These are phyloP conservation scores for Hydropsyche tenuis DNA, from an alignment of 1,140 invertebrate genomes.

Conservation along the genomic window DNA sequence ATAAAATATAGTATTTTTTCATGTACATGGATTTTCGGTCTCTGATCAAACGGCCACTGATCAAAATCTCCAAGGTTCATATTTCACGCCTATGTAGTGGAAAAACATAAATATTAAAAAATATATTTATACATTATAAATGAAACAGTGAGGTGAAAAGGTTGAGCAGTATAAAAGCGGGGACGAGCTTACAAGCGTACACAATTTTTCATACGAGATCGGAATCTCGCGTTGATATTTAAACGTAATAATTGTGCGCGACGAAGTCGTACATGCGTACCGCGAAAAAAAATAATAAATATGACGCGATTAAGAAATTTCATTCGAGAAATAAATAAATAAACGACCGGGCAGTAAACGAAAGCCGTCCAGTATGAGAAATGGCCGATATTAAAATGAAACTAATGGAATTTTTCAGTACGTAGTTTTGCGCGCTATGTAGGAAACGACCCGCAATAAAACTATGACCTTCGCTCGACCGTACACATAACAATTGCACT, in stretches of 20 bases:
- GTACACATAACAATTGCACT: no score
- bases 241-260: constrained; percentile 7
- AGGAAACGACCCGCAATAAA: constrained; percentile 10
- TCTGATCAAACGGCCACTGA: no score
- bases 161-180: no score
- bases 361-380: constrained; percentile 2
- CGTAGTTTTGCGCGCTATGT: neutral
- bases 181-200: neutral
- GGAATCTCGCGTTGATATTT: constrained; percentile 2
- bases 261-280: neutral
- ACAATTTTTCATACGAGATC: constrained; percentile 6
- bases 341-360: neutral
- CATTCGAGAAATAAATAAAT: neutral
- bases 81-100: no score
- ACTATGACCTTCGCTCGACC: constrained; percentile 3
- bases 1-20: no score
- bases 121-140: no score
- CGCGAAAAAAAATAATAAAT: no score
- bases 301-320: no score
- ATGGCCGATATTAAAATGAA: constrained; percentile 20
- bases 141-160: no score
- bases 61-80: no score
- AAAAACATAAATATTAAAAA: no score
- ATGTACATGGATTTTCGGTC: no score
- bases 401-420: constrained; percentile 22